phyloP scores from a whole-genome alignment of 2,797 vertebrate species.

The Brachyalestes nurse region DNA sequence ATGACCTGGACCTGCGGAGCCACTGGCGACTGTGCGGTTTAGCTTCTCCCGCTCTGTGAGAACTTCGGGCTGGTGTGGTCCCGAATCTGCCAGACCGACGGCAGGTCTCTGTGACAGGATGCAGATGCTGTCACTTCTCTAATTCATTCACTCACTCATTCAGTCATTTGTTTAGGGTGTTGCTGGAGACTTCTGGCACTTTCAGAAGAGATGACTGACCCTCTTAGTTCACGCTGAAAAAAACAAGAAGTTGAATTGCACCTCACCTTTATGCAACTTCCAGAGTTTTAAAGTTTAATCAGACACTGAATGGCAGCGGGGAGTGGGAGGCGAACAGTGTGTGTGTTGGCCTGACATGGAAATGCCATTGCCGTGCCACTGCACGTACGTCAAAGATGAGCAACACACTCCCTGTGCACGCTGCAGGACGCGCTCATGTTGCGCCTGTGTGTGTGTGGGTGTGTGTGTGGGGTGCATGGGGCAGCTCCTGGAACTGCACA shows the following conservation, averaged over 20 bases:
- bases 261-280: neutral
- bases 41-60: neutral
- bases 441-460: neutral
- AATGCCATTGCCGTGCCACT: constrained; percentile 4
- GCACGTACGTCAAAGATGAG: constrained; percentile 10
- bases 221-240: neutral
- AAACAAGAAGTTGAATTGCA: constrained; percentile 1
- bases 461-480: neutral
- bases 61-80: constrained; percentile 3
- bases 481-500: neutral
- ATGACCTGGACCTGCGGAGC: neutral
- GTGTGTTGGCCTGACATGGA: constrained; percentile 20
- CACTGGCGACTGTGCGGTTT: neutral
- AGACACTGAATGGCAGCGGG: constrained; percentile 33
- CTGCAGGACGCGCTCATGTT: constrained; percentile 4
- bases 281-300: constrained; percentile 38
- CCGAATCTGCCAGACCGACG: neutral
- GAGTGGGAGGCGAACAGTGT: neutral
- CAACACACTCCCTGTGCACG: neutral
- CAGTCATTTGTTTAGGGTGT: neutral
- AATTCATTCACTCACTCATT: neutral
- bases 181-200: neutral
- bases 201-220: neutral
- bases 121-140: neutral
- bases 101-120: constrained; percentile 7